A percentile compares a stretch with the other conserved stretches of the same genome.
Evolutionary conservation across 2,113 vertebrate species (phyloP).

Genomic region (Alces alces): DNA sequence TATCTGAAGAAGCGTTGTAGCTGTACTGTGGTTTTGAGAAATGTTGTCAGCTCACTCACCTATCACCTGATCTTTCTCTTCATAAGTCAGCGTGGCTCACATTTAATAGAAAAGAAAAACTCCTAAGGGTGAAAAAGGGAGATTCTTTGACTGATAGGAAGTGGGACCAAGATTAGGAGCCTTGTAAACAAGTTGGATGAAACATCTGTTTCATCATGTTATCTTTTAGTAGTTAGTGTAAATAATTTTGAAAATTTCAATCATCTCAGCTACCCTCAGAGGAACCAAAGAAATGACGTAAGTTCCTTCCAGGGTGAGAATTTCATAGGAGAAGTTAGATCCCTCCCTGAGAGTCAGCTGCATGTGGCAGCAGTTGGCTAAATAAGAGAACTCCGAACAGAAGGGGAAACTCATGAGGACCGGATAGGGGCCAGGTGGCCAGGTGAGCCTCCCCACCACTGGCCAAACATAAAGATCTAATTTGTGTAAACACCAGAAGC

Average conservation of each 20-base stretch:
- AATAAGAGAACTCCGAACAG: not conserved
- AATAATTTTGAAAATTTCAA: conserved; percentile 12
- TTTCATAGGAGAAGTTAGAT: not conserved
- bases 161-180: not conserved
- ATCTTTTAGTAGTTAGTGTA: not conserved
- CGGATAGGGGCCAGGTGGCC: not conserved
- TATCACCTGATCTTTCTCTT: not conserved
- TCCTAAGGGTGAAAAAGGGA: not conserved
- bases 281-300: not conserved
- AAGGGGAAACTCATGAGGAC: not conserved
- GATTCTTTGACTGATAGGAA: not conserved
- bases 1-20: not conserved
- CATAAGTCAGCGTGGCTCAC: not conserved
- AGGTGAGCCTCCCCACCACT: not conserved
- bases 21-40: not conserved
- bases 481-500: not conserved
- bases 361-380: not conserved
- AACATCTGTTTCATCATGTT: not conserved
- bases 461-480: not conserved
- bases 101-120: not conserved
- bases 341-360: not conserved
- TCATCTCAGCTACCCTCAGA: not conserved
- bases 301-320: not conserved
- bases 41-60: not conserved
- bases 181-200: not conserved